Conservation (phyloP, 2,797 vertebrate species). For the Periparus ater region DNA sequence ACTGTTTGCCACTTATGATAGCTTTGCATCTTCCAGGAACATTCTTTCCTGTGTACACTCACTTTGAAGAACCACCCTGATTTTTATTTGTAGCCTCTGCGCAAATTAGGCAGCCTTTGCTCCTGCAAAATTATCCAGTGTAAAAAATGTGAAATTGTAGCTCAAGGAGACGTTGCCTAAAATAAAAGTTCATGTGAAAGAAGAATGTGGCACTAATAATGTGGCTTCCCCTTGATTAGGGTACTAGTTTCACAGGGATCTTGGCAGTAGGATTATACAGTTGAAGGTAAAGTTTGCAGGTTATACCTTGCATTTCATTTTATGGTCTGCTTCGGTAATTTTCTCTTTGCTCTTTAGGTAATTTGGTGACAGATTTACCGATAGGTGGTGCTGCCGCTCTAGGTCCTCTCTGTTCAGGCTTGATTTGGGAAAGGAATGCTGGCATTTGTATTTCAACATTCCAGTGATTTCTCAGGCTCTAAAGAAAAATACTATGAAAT, state of each 20-base stretch:
- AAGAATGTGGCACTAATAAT: background rate
- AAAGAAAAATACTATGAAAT: constrained; percentile 13
- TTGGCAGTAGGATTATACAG: background rate
- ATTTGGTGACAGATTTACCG: background rate
- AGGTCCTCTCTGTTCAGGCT: background rate
- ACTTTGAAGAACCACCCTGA: background rate
- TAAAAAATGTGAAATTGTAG: background rate
- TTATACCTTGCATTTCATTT: background rate
- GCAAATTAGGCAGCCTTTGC: background rate
- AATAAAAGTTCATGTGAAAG: background rate
- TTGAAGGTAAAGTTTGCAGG: background rate
- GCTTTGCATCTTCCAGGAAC: constrained; percentile 44
- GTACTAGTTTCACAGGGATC: background rate
- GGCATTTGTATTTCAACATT: background rate
- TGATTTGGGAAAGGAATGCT: background rate
- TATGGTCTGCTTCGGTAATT: background rate
- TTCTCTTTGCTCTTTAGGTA: background rate
- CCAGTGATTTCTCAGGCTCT: background rate
- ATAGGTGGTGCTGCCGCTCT: constrained; percentile 54
- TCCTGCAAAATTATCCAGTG: background rate
- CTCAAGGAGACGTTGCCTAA: background rate
- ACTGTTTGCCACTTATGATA: constrained; percentile 21
- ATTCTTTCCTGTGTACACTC: background rate
- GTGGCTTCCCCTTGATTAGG: background rate
- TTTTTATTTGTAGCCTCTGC: constrained; percentile 3